These are phyloP conservation scores for Drosophila takahashii DNA, from an alignment of 1,140 invertebrate species.

Conservation along the genomic window DNA sequence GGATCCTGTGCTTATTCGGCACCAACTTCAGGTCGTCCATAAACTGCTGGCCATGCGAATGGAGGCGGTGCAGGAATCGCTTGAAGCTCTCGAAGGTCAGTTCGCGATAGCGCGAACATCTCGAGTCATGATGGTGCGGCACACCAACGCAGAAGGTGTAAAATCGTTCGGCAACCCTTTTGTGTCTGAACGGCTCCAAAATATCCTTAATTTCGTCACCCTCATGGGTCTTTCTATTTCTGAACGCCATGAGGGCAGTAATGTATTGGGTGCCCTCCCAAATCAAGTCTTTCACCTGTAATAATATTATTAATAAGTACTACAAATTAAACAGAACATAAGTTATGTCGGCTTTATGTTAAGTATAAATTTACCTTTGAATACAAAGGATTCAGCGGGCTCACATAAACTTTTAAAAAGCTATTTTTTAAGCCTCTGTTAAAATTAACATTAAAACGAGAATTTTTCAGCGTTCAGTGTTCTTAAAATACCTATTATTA, in stretches of 20 bases:
- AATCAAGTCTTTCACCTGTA: not conserved
- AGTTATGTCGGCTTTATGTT: no score
- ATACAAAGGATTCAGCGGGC: no score
- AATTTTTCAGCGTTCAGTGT: no score
- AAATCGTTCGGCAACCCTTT: conserved; percentile 9
- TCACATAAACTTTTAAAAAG: no score
- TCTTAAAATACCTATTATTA: no score
- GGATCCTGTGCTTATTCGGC: conserved; percentile 21
- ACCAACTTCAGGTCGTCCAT: conserved; percentile 7
- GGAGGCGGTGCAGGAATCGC: conserved; percentile 8
- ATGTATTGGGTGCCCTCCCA: not conserved
- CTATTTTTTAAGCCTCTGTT: no score
- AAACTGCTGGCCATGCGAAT: not conserved
- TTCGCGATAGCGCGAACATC: conserved; percentile 12
- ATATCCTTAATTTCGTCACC: not conserved
- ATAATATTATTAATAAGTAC: not conserved
- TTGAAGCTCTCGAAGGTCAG: conserved; percentile 36
- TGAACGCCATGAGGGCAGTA: not conserved
- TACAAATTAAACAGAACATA: no score
- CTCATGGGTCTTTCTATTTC: not conserved
- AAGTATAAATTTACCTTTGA: no score
- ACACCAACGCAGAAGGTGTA: conserved; percentile 34
- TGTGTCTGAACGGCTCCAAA: not conserved
- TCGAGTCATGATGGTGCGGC: conserved; percentile 38
- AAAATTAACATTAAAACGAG: no score